Base-by-base conservation (phyloP, 1,140 invertebrate genomes). In the Polypedilum pembai region DNA sequence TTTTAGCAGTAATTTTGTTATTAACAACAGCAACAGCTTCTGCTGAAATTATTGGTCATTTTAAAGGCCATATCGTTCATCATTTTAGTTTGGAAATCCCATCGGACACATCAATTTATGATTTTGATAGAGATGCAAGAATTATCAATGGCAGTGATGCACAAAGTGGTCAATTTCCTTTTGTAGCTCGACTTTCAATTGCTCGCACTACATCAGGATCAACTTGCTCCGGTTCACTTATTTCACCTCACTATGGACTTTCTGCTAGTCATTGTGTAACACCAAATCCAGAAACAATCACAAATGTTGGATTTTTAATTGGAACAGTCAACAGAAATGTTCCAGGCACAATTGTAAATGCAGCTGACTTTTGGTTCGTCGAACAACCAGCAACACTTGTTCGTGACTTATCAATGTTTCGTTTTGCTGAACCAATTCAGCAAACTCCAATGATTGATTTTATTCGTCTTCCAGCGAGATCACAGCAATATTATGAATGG, bases 351-450 rank as follows among this genome's bases (percentile, higher is more conserved):
- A 56, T 3, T 56, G 45, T 56, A 4, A 56, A 56, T 15, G 4
- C 45, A n/a, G 12, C 8, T n/a, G 45, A 56, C 12, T 56, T 56
- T 56, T 56, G 45, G 45, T 56, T 56, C 12, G 12, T 56, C 3
- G 45, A 56, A 56, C 45, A 56, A 56, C 45, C 45, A n/a, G 45
- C 45, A 56, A 56, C 45, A n/a, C n/a, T 56, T n/a, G 45, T 56
- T 56, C 12, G n/a, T n/a, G 45, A 56, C 12, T n/a, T 56, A n/a
- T 12, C 45, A 56, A 56, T 56, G 45, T 56, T 56, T 3, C 45
- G 45, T n/a, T 56, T 56, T 56, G 45, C 45, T n/a, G 10, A 56
- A 3, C 45, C 45, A 56, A 56, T 56, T n/a, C 12, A 4, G 1
- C 8, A n/a, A 4, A 56, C 45, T 15, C n/a, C 45, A 12, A 4